Percentiles rank a stretch among this genome's conserved stretches.
These are phyloP conservation scores for Champsocephalus esox DNA, from an alignment of 2,797 vertebrate species.

Conservation along the genomic window DNA sequence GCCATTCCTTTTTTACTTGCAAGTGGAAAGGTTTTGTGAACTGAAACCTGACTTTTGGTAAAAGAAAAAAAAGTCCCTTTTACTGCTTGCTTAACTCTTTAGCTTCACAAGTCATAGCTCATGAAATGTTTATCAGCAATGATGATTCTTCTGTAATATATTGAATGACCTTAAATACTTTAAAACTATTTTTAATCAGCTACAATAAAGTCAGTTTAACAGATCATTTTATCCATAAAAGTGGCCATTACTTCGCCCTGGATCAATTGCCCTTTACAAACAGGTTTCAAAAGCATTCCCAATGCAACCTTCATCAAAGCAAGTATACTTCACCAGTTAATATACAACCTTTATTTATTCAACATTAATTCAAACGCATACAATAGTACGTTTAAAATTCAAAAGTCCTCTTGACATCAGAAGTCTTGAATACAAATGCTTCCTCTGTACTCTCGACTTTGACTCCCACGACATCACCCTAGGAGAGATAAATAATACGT, in stretches of 20 bases:
- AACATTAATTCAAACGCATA: constrained; percentile 6
- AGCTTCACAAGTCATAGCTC: neutral
- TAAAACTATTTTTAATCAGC: neutral
- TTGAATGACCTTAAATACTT: no score
- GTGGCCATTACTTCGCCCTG: neutral
- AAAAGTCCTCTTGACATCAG: constrained; percentile 75
- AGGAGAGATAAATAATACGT: neutral
- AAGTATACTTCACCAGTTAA: neutral
- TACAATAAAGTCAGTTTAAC: neutral
- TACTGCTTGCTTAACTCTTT: neutral
- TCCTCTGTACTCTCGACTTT: constrained; percentile 71
- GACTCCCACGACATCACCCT: constrained; percentile 68
- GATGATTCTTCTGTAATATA: no score
- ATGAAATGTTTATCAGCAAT: neutral
- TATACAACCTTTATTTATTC: constrained; percentile 43
- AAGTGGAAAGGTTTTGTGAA: neutral
- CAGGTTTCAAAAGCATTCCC: neutral
- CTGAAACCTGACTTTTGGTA: neutral
- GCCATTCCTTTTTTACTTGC: neutral
- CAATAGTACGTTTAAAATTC: constrained; percentile 75
- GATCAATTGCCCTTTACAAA: neutral
- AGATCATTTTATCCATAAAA: neutral
- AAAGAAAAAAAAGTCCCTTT: neutral
- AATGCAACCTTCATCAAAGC: neutral
- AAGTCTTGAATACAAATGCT: constrained; percentile 67